A percentile compares a stretch with the other conserved stretches of the same genome.
These are phyloP conservation scores for Oenanthe melanoleuca DNA, from an alignment of 2,113 vertebrate species.

Conservation along the genomic window DNA sequence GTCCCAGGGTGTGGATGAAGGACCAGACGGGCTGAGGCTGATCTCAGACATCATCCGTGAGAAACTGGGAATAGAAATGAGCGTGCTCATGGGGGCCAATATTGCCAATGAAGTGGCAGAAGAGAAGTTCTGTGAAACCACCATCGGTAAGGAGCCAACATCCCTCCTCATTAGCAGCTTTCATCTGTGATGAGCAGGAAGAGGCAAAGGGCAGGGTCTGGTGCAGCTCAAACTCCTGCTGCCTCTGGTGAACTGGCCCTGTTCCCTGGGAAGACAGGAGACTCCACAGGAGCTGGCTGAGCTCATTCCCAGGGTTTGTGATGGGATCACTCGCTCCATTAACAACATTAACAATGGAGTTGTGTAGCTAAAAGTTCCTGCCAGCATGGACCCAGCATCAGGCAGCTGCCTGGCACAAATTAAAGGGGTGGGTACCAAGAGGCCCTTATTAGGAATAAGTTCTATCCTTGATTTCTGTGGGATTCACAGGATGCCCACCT, in stretches of 20 bases:
- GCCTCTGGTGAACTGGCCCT: background rate
- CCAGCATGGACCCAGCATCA: background rate
- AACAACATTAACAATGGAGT: background rate
- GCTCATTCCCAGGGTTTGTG: background rate
- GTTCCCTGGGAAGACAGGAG: background rate
- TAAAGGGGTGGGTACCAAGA: background rate
- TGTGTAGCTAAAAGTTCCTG: background rate
- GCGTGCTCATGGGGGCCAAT: constrained; percentile 96
- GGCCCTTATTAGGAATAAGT: background rate
- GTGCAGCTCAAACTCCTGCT: background rate
- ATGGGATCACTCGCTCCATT: background rate
- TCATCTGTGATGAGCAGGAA: background rate
- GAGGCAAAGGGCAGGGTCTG: background rate
- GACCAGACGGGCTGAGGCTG: constrained; percentile 91
- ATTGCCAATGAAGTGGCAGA: constrained; percentile 95
- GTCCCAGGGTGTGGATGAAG: constrained; percentile 89
- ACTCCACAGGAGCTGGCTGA: background rate
- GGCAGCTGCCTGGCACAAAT: background rate
- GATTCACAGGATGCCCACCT: background rate
- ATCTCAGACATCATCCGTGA: constrained; percentile 92
- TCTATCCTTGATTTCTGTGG: background rate
- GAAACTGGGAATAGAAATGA: constrained; percentile 87
- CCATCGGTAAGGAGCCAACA: constrained; percentile 83
- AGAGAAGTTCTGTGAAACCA: constrained; percentile 97
- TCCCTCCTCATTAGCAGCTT: background rate